Conservation (phyloP, 2,888 invertebrate species). For the Hecatera dysodea region DNA sequence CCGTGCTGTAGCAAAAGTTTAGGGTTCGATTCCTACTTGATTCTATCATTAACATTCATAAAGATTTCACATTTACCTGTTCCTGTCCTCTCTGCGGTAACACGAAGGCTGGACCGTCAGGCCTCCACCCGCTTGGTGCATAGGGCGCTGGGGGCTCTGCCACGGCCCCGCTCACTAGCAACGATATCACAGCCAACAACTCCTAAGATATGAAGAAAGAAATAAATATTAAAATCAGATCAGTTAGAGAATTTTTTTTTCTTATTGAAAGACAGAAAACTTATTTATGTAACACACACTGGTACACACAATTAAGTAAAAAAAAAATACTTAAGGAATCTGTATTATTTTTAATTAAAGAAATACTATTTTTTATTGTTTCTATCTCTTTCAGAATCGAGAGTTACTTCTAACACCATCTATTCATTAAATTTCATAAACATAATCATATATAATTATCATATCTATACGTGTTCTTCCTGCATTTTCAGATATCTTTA, state of each 20-base stretch:
- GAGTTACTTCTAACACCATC: no score
- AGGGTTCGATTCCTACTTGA: no score
- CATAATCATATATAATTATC: no score
- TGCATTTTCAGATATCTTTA: neutral
- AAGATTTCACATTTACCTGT: conserved; percentile 45
- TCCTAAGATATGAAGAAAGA: conserved; percentile 64
- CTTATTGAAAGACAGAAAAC: no score
- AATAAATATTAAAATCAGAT: neutral
- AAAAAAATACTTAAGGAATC: no score
- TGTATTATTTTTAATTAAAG: no score
- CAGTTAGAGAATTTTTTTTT: neutral
- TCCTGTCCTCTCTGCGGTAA: conserved; percentile 75
- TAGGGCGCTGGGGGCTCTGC: conserved; percentile 83
- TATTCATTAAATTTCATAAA: no score
- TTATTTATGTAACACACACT: no score
- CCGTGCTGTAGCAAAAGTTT: no score
- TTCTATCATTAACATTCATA: neutral
- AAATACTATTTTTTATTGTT: no score
- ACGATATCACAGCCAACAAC: conserved; percentile 75
- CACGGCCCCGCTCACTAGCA: conserved; percentile 74
- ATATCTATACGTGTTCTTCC: neutral
- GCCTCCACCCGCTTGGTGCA: conserved; percentile 85
- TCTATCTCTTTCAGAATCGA: no score
- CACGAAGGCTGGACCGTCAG: conserved; percentile 84
- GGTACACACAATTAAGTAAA: no score